These are phyloP conservation scores for Lagopus leucura DNA, from an alignment of 2,113 vertebrate genomes.

Conservation along the genomic window DNA sequence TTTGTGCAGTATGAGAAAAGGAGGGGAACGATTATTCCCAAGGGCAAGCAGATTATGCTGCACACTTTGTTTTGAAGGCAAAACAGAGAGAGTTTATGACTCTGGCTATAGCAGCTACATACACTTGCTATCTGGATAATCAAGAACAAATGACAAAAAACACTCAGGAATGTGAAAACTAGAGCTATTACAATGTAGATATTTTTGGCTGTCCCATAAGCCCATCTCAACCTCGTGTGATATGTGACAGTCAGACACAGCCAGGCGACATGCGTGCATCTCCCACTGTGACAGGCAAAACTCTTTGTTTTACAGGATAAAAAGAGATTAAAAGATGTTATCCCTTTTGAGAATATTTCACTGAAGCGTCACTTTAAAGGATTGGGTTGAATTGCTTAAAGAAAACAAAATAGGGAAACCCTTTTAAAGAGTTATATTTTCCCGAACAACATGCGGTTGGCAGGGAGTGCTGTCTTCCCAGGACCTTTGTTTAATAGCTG, in stretches of 20 bases:
- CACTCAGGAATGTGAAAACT: neutral
- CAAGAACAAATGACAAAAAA: conserved; percentile 15
- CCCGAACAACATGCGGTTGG: neutral
- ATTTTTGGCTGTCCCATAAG: neutral
- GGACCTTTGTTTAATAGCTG: neutral
- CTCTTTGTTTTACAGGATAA: neutral
- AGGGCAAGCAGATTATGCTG: neutral
- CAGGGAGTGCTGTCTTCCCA: neutral
- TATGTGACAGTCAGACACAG: neutral
- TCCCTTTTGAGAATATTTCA: neutral
- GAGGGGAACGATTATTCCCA: neutral
- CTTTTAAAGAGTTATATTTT: neutral
- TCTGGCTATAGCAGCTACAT: neutral
- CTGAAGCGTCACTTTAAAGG: neutral
- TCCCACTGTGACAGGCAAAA: neutral
- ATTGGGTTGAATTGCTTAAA: neutral
- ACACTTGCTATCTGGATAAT: neutral
- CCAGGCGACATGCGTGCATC: neutral
- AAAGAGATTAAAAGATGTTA: neutral
- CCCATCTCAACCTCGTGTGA: neutral
- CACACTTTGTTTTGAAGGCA: neutral
- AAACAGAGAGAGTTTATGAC: neutral
- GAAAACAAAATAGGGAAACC: neutral
- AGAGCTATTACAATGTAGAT: neutral
- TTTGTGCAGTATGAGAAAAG: neutral